These are phyloP conservation scores for Brenthis hecate DNA, from an alignment of 2,888 invertebrate species.

Conservation along the genomic window DNA sequence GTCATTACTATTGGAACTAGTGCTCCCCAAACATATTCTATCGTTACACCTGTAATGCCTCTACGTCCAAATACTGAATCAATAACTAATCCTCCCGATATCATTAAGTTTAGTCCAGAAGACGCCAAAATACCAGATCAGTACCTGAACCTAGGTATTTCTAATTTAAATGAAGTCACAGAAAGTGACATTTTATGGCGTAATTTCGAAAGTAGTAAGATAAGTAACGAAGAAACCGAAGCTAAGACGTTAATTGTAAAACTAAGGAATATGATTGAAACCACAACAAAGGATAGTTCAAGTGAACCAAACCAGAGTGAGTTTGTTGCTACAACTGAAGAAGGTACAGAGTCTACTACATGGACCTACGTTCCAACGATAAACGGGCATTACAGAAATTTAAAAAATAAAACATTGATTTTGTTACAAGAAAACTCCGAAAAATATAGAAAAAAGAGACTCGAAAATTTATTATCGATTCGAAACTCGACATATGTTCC, in stretches of 20 bases:
- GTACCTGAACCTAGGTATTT: conserved; percentile 50
- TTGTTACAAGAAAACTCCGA: conserved; percentile 54
- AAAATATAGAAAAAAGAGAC: conserved; percentile 57
- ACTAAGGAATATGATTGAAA: conserved; percentile 55
- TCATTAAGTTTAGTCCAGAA: conserved; percentile 66
- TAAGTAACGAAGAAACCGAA: conserved; percentile 41
- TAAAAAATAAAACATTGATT: conserved; percentile 56
- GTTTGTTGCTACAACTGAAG: conserved; percentile 24
- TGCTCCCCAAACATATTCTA: conserved; percentile 42
- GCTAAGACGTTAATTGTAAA: conserved; percentile 53
- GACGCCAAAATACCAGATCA: conserved; percentile 71
- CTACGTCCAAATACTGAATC: conserved; percentile 47
- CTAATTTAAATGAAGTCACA: conserved; percentile 37
- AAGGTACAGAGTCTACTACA: conserved; percentile 38
- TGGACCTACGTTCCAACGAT: conserved; percentile 68
- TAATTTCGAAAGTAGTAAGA: conserved; percentile 31
- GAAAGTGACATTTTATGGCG: conserved; percentile 43
- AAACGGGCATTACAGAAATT: conserved; percentile 71
- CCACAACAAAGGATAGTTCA: conserved; percentile 41
- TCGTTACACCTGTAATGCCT: conserved; percentile 50
- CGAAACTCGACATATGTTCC: conserved; percentile 56
- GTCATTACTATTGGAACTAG: conserved; percentile 59
- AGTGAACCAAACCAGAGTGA: conserved; percentile 29
- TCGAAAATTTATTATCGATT: conserved; percentile 59
- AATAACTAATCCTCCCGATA: conserved; percentile 56